Conservation (phyloP, 2,797 vertebrate species). For the Typhlichthys subterraneus region DNA sequence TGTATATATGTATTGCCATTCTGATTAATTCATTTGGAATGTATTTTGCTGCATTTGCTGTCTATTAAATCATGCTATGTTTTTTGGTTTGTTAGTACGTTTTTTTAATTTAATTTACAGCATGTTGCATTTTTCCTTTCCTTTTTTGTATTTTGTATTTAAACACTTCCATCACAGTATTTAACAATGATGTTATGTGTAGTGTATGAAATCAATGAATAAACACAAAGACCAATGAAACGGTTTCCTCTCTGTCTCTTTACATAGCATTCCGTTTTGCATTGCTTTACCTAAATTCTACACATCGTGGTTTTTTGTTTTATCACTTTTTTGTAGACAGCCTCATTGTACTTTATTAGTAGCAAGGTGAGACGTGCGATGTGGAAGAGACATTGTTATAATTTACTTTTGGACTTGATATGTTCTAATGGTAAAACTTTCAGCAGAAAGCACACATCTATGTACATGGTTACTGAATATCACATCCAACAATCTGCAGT, state of each 20-base stretch:
- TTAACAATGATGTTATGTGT: constrained; percentile 78
- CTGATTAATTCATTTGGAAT: constrained; percentile 46
- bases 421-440: constrained; percentile 17
- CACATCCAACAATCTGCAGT: constrained; percentile 27
- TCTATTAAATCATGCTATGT: constrained; percentile 32
- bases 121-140: constrained; percentile 45
- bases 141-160: constrained; percentile 61
- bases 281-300: too few species aligned
- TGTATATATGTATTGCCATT: constrained; percentile 56
- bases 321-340: too few species aligned
- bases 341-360: too few species aligned
- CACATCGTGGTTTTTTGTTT: too few species aligned
- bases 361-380: too few species aligned
- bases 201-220: constrained; percentile 76
- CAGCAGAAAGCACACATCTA: constrained; percentile 50
- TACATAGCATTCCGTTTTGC: not conserved
- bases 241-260: not conserved
- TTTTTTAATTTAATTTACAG: constrained; percentile 43
- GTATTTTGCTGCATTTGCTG: constrained; percentile 27
- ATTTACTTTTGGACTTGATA: too few species aligned
- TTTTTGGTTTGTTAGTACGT: constrained; percentile 41
- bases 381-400: too few species aligned
- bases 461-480: constrained; percentile 44
- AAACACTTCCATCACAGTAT: constrained; percentile 76
- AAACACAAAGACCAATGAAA: constrained; percentile 69